These are phyloP conservation scores for Philotrypesis tridentata DNA, from an alignment of 1,140 invertebrate genomes.

Conservation along the genomic window DNA sequence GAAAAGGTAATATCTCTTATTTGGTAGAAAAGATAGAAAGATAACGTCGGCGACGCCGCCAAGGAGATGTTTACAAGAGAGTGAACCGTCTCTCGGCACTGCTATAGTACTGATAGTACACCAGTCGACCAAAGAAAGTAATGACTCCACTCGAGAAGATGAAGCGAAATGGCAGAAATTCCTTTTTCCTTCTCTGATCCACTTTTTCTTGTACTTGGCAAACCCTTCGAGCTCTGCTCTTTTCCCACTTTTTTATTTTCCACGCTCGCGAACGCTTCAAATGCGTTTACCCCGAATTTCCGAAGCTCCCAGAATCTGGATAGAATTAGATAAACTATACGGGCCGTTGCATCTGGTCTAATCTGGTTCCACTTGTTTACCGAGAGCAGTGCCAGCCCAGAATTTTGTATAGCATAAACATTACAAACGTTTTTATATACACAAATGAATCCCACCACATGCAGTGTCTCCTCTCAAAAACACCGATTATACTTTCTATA, in stretches of 20 bases:
- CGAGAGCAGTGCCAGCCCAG: too few species aligned
- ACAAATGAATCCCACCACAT: not conserved
- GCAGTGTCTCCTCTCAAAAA: not conserved
- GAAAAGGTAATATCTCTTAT: constrained; percentile 63
- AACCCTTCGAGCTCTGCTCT: constrained; percentile 23
- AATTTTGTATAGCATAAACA: too few species aligned
- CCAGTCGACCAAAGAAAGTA: constrained; percentile 61
- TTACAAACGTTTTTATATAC: not conserved
- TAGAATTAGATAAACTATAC: too few species aligned
- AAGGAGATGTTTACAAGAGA: constrained; percentile 67
- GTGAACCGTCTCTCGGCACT: constrained; percentile 36
- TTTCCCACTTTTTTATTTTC: constrained; percentile 11
- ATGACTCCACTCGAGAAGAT: constrained; percentile 68
- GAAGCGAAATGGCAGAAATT: constrained; percentile 63
- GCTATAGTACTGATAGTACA: not conserved
- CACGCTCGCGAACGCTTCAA: constrained; percentile 12
- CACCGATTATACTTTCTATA: not conserved
- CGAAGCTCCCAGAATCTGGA: not conserved
- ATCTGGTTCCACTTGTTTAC: too few species aligned
- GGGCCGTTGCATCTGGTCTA: too few species aligned
- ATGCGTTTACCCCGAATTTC: not conserved
- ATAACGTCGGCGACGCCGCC: constrained; percentile 59
- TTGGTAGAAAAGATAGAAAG: constrained; percentile 47
- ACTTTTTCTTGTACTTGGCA: constrained; percentile 37
- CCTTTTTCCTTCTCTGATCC: constrained; percentile 24